A percentile compares a stretch with the other conserved stretches of the same genome.
Evolutionary conservation across 2,113 vertebrate genomes (phyloP).

Genomic region (Percina caprodes): DNA sequence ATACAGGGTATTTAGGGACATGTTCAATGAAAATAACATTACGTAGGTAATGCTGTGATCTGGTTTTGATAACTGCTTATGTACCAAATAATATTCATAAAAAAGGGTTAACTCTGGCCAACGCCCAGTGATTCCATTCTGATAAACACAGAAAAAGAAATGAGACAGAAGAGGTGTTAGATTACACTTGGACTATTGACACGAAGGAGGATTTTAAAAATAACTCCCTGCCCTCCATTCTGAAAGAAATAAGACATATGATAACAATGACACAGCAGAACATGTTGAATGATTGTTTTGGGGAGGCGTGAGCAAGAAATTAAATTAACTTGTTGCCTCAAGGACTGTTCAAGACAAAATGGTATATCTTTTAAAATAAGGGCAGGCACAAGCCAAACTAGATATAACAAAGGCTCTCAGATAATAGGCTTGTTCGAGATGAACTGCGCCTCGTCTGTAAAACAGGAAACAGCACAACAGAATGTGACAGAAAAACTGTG

Average conservation of each 20-base stretch:
- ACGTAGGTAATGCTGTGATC: background rate
- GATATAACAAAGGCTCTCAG: background rate
- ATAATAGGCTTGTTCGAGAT: background rate
- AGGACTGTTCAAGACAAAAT: background rate
- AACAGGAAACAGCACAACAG: too few relatives aligned
- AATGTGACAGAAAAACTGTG: too few relatives aligned
- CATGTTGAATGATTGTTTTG: background rate
- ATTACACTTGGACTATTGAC: background rate
- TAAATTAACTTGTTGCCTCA: background rate
- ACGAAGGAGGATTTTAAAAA: background rate
- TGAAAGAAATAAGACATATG: conserved; percentile 2
- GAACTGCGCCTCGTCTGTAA: too few relatives aligned
- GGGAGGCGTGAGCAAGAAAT: background rate
- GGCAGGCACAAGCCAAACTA: background rate
- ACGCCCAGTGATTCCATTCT: conserved; percentile 26
- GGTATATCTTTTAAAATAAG: background rate
- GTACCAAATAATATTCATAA: conserved; percentile 38
- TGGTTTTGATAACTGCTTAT: background rate
- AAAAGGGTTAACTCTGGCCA: conserved; percentile 45
- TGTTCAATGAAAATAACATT: background rate
- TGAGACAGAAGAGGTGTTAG: background rate
- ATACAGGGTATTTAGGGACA: background rate
- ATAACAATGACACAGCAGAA: conserved; percentile 4
- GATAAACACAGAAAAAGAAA: background rate
- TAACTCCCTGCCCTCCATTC: background rate